These are phyloP conservation scores for Rhinogobio ventralis DNA, from an alignment of 2,797 vertebrate species.

Conservation along the genomic window DNA sequence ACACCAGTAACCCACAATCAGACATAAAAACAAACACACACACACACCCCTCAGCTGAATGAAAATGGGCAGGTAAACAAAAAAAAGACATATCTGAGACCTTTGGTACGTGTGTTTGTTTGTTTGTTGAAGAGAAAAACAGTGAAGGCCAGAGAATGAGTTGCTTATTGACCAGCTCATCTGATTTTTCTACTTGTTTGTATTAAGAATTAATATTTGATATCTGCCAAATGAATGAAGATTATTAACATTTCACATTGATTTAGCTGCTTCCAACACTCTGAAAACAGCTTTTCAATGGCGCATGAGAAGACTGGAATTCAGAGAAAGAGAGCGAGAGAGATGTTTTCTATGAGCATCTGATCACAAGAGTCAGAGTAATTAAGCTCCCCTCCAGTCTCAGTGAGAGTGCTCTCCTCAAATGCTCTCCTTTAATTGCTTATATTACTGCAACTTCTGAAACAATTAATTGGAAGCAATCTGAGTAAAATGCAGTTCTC, in stretches of 20 bases:
- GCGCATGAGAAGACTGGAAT: not conserved
- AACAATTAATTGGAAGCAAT: constrained; percentile 54
- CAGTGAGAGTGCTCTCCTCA: constrained; percentile 43
- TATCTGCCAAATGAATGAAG: constrained; percentile 48
- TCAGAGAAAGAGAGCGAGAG: constrained; percentile 25
- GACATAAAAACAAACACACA: constrained; percentile 19
- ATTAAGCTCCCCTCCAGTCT: constrained; percentile 57
- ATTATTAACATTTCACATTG: constrained; percentile 52
- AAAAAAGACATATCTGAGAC: not conserved
- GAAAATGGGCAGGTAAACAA: constrained; percentile 44
- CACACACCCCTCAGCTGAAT: constrained; percentile 33
- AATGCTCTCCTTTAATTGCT: constrained; percentile 52
- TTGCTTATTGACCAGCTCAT: not conserved
- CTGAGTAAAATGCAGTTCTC: constrained; percentile 37
- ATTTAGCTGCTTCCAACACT: constrained; percentile 48
- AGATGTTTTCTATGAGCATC: constrained; percentile 60
- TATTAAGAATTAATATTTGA: constrained; percentile 43
- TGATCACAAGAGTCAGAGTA: constrained; percentile 64
- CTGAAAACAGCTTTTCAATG: constrained; percentile 8
- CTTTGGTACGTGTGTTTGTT: constrained; percentile 28
- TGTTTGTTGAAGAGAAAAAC: constrained; percentile 30
- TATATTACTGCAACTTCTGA: constrained; percentile 50
- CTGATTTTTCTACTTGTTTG: not conserved
- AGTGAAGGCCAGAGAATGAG: not conserved
- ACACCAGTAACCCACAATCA: constrained; percentile 46